Conservation (phyloP, 2,797 vertebrate genomes). For the Sebastes paucispinis region DNA sequence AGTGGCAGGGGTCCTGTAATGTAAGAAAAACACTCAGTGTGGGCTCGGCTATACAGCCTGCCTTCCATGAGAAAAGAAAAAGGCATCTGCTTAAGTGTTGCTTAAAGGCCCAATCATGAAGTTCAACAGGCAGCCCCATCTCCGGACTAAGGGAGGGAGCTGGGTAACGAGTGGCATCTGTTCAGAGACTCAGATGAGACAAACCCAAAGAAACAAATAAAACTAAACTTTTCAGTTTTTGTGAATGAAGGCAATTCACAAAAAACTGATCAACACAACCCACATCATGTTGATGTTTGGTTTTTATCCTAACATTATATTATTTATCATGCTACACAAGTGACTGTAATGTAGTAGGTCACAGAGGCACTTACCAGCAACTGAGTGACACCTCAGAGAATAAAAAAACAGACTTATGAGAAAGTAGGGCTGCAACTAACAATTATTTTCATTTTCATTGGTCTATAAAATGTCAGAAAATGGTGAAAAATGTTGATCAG, state of each 20-base stretch:
- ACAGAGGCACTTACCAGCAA: background rate
- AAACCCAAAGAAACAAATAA: background rate
- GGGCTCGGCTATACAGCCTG: conserved; percentile 42
- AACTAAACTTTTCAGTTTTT: background rate
- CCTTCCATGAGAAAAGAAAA: conserved; percentile 75
- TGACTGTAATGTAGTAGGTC: background rate
- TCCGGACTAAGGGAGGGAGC: conserved; percentile 9
- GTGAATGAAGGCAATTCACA: background rate
- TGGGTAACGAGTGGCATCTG: conserved; percentile 37
- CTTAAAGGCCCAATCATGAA: conserved; percentile 62
- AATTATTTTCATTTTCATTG: too few relatives aligned
- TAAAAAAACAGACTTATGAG: background rate
- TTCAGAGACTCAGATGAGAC: background rate
- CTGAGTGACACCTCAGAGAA: background rate
- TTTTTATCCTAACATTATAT: background rate
- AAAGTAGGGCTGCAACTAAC: too few relatives aligned
- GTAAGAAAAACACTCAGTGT: conserved; percentile 67
- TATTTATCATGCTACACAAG: background rate
- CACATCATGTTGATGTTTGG: background rate
- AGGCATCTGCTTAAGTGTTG: conserved; percentile 64
- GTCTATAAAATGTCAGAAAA: too few relatives aligned
- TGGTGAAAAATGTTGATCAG: too few relatives aligned
- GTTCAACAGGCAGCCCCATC: conserved; percentile 55
- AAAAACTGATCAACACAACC: background rate
- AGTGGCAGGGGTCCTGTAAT: conserved; percentile 68